These are phyloP conservation scores for Vespertilio murinus DNA, from an alignment of 2,797 vertebrate species.

Conservation along the genomic window DNA sequence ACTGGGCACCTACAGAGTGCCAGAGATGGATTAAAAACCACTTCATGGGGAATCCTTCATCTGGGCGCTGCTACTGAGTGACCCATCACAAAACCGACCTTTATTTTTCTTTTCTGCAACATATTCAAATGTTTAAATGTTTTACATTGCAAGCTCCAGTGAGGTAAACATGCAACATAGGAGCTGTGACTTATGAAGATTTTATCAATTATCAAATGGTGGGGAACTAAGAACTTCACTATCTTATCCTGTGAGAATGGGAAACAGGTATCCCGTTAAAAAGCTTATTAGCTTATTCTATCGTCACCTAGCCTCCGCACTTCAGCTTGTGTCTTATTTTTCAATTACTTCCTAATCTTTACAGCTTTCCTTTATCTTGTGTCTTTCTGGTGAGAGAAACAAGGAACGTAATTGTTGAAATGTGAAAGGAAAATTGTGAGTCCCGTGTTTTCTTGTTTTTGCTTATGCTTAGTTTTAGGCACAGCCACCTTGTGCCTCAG, in stretches of 20 bases:
- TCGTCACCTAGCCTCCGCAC: neutral
- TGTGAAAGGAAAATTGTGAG: neutral
- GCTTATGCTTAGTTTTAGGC: neutral
- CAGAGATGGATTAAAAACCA: neutral
- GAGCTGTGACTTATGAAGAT: neutral
- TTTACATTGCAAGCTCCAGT: neutral
- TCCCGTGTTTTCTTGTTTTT: neutral
- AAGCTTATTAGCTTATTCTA: neutral
- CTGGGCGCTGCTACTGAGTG: neutral
- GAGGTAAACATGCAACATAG: neutral
- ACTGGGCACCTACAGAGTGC: neutral
- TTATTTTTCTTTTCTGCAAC: neutral
- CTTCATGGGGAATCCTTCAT: fast-evolving
- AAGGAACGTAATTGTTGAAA: neutral
- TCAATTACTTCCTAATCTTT: slow-evolving; percentile 11
- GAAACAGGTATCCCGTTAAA: neutral
- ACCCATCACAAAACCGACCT: neutral
- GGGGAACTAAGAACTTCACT: neutral
- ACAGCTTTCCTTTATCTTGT: neutral
- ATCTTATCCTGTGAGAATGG: neutral
- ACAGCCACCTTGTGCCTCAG: neutral
- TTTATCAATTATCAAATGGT: neutral
- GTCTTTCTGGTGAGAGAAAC: neutral
- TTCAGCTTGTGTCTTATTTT: neutral
- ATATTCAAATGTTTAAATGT: neutral